Evolutionary conservation across 2,888 invertebrate species (phyloP).

Genomic region (Gisinianus flammeolus): DNA sequence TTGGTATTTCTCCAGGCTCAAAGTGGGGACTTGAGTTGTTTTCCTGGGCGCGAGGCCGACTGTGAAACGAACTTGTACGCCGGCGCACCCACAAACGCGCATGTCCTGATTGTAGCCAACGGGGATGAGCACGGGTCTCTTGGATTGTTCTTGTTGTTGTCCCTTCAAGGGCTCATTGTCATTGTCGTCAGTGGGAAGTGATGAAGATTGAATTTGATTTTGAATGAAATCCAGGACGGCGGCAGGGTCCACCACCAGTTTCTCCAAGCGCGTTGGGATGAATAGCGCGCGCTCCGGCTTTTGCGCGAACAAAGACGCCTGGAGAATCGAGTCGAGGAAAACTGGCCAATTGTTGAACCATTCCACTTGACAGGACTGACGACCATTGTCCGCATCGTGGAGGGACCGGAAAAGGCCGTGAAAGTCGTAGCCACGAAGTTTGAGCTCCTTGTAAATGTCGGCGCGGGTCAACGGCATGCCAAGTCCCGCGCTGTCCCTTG

Average conservation of each 20-base stretch:
- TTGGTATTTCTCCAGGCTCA: slow-evolving; percentile 8
- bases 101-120: slow-evolving; percentile 65
- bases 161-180: too few species aligned
- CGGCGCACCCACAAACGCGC: slow-evolving; percentile 70
- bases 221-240: slow-evolving; percentile 10
- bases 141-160: slow-evolving; percentile 59
- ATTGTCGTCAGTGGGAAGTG: too few species aligned
- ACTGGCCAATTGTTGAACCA: slow-evolving; percentile 88
- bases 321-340: slow-evolving; percentile 88
- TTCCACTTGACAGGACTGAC: slow-evolving; percentile 61
- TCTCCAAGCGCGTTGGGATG: slow-evolving; percentile 77
- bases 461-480: slow-evolving; percentile 61
- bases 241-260: slow-evolving; percentile 71
- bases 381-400: slow-evolving; percentile 59
- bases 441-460: slow-evolving; percentile 61
- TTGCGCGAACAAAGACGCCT: slow-evolving; percentile 73
- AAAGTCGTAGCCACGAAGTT: slow-evolving; percentile 62
- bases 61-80: slow-evolving; percentile 76
- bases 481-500: slow-evolving; percentile 51
- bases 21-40: slow-evolving; percentile 66
- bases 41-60: slow-evolving; percentile 74
- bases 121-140: slow-evolving; percentile 58
- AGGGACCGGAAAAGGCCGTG: slow-evolving; percentile 62
- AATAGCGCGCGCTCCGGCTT: slow-evolving; percentile 73
- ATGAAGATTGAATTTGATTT: too few species aligned